Evolutionary conservation across 1,140 invertebrate species (phyloP), one percentile per base, ranked within the genome.

Genomic region (Drosophila athabasca): DNA sequence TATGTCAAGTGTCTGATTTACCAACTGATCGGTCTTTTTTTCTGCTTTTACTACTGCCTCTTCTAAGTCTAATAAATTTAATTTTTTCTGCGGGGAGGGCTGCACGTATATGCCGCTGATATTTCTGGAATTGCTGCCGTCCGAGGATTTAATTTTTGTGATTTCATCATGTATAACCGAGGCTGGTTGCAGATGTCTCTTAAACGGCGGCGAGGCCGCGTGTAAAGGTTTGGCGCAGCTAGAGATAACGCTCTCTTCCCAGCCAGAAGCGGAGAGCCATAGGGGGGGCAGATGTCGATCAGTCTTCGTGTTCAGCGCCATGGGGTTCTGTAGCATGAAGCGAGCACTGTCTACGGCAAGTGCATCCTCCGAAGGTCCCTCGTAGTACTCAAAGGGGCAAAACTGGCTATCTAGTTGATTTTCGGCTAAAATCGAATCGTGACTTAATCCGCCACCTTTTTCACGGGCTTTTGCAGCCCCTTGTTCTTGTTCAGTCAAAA

Each of bases 341-440:
- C 59, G 65, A 2, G 83, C 83, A 15, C 29, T 39, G 2, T 69
- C 46, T n/a, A 44, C 62, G 2, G 76, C 53, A 0, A 87, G 60
- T 0, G 83, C 70, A 50, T 87, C 82, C 48, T 87, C 82, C 6
- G 82, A 87, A 0, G 83, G 82, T 13, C 83, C 82, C 0, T 87
- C 82, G 43, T 87, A 87, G 7, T 51, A 2, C 0, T 88, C 59
- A 6, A 76, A 87, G 0, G 82, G 82, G 3, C 46, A 17, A 31
- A 88, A 85, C 26, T 85, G 82, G 13, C 51, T 87, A 39, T 64
- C 60, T 11, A 26, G n/a, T 15, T 49, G 46, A 24, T 17, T 59
- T 1, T 49, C 66, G 24, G n/a, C 8, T 4, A 55, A 19, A 17
- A 43, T 26, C 2, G 49, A 52, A 31, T 29, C 6, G 17, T 7